phyloP scores from a whole-genome alignment of 2,797 vertebrate genomes.

The Silurus aristotelis region DNA sequence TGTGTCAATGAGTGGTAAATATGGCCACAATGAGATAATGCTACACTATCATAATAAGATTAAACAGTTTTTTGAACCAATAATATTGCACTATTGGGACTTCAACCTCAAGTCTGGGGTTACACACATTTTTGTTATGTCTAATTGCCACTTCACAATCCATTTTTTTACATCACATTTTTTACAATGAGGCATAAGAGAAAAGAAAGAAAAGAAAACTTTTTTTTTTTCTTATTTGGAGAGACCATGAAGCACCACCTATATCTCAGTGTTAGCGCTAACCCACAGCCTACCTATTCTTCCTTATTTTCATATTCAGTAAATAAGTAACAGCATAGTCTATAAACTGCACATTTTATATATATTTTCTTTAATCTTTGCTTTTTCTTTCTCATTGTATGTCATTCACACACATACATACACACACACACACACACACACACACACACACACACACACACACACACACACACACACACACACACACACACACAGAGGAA shows the following conservation, averaged over 20 bases:
- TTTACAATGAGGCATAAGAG: not conserved
- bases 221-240: not conserved
- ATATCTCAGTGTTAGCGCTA: not conserved
- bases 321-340: constrained; percentile 21
- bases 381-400: constrained; percentile 1
- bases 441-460: constrained; percentile 29
- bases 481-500: constrained; percentile 72
- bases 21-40: constrained; percentile 56
- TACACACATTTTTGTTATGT: not conserved
- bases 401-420: not conserved
- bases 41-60: constrained; percentile 50
- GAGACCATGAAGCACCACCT: not conserved
- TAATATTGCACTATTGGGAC: constrained; percentile 3
- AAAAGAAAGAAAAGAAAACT: not conserved
- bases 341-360: constrained; percentile 74
- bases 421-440: constrained; percentile 5
- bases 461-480: constrained; percentile 26
- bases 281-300: not conserved
- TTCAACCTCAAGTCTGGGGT: not conserved
- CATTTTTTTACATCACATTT: not conserved
- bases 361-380: not conserved
- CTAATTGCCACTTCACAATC: not conserved
- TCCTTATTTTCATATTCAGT: not conserved
- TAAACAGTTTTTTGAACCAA: constrained; percentile 42
- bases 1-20: constrained; percentile 56